A percentile compares a stretch with the other conserved stretches of the same genome.
These are phyloP conservation scores for Tetramorium simillimum DNA, from an alignment of 1,140 invertebrate species.

Conservation along the genomic window DNA sequence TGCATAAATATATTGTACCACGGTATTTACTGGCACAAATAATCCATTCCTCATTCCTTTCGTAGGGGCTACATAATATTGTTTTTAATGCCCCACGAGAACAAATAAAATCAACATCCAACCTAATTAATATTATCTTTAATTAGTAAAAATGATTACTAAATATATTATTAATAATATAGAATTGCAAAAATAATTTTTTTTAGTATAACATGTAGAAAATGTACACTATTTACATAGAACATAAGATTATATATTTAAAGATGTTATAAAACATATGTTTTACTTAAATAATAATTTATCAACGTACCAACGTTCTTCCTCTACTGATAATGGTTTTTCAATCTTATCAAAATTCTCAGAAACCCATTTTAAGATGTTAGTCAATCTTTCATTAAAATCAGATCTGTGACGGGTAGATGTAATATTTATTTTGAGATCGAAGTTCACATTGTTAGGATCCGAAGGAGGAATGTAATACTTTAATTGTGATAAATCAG, in stretches of 20 bases:
- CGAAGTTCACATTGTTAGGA: too few species aligned
- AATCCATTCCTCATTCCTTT: slow-evolving; percentile 88
- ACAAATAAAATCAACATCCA: slow-evolving; percentile 88
- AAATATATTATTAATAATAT: not conserved
- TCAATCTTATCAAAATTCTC: too few species aligned
- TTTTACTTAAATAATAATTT: not conserved
- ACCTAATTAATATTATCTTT: slow-evolving; percentile 63
- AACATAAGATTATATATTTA: not conserved
- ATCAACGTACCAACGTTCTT: slow-evolving; percentile 44
- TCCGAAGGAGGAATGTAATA: too few species aligned
- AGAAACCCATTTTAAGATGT: too few species aligned
- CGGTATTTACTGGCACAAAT: slow-evolving; percentile 89
- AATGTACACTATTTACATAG: not conserved
- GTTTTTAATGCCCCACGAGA: slow-evolving; percentile 90
- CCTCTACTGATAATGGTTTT: not conserved
- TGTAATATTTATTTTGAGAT: too few species aligned
- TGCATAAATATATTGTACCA: slow-evolving; percentile 90
- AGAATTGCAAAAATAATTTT: not conserved
- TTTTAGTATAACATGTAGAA: not conserved
- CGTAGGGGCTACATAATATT: slow-evolving; percentile 89
- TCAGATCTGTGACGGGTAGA: too few species aligned
- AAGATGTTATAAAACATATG: not conserved
- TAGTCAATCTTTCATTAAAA: too few species aligned
- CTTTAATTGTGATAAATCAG: too few species aligned
- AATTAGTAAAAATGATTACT: slow-evolving; percentile 13